These are phyloP conservation scores for Agrypnia vestita DNA, from an alignment of 1,140 invertebrate species.

Conservation along the genomic window DNA sequence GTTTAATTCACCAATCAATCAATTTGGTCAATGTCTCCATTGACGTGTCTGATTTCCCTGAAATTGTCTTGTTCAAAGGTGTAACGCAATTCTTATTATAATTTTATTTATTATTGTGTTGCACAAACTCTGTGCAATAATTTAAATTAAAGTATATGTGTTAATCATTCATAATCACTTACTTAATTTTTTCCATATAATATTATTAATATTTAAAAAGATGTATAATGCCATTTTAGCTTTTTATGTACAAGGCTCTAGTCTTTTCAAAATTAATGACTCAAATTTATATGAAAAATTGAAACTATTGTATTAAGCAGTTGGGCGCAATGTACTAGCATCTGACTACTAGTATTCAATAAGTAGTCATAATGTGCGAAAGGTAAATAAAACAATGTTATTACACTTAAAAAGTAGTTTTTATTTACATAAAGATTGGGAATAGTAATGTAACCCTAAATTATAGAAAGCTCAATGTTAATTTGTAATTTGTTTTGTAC, in stretches of 20 bases:
- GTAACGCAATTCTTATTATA: constrained; percentile 17
- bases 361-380: constrained; percentile 30
- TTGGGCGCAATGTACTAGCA: constrained; percentile 8
- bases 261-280: constrained; percentile 49
- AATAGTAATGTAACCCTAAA: constrained; percentile 7
- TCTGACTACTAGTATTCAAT: constrained; percentile 17
- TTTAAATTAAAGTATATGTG: constrained; percentile 11
- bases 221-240: constrained; percentile 44
- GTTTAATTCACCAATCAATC: no score
- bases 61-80: neutral
- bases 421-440: constrained; percentile 22
- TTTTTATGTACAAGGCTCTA: constrained; percentile 51
- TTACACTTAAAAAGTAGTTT: constrained; percentile 18
- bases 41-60: no score
- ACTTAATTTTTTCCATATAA: constrained; percentile 42
- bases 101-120: constrained; percentile 31
- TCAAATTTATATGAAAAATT: constrained; percentile 40
- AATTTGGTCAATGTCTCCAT: no score
- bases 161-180: constrained; percentile 30
- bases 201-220: constrained; percentile 17
- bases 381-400: constrained; percentile 28
- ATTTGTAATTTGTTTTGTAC: constrained; percentile 35
- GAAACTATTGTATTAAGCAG: constrained; percentile 26
- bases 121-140: constrained; percentile 39
- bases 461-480: constrained; percentile 33